These are phyloP conservation scores for Poecile montanus DNA, from an alignment of 2,797 vertebrate genomes.

Conservation along the genomic window DNA sequence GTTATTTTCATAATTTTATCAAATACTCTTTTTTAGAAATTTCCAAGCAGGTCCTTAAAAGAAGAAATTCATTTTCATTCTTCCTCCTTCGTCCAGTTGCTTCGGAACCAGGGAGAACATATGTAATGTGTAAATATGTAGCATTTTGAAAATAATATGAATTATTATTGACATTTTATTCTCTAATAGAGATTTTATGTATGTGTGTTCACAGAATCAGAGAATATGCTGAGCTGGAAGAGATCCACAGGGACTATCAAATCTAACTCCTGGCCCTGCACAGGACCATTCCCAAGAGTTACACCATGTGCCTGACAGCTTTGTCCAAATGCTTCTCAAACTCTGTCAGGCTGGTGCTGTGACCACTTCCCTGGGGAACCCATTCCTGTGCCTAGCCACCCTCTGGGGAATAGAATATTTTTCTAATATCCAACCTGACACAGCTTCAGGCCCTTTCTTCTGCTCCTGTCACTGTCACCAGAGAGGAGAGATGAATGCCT, in stretches of 20 bases:
- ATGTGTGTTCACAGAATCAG: background rate
- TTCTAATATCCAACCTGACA: background rate
- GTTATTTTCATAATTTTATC: background rate
- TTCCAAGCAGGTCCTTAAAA: background rate
- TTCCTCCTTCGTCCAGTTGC: background rate
- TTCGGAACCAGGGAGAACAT: background rate
- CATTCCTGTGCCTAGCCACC: fast-evolving
- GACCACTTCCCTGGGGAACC: too few relatives aligned
- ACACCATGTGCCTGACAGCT: background rate
- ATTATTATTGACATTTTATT: background rate
- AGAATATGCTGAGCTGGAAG: background rate
- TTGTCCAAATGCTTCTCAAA: fast-evolving
- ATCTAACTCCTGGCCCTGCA: background rate
- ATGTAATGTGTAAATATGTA: background rate
- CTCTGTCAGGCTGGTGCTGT: background rate
- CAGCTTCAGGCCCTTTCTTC: background rate
- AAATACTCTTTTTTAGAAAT: background rate
- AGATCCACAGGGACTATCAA: background rate
- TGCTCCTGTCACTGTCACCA: too few relatives aligned
- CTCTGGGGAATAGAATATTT: background rate
- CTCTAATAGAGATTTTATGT: background rate
- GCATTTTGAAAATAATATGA: background rate
- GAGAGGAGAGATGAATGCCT: too few relatives aligned
- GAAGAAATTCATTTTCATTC: background rate
- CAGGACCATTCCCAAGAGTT: background rate